Base-by-base conservation (phyloP, 2,888 invertebrate genomes). In the Cantharis lateralis region DNA sequence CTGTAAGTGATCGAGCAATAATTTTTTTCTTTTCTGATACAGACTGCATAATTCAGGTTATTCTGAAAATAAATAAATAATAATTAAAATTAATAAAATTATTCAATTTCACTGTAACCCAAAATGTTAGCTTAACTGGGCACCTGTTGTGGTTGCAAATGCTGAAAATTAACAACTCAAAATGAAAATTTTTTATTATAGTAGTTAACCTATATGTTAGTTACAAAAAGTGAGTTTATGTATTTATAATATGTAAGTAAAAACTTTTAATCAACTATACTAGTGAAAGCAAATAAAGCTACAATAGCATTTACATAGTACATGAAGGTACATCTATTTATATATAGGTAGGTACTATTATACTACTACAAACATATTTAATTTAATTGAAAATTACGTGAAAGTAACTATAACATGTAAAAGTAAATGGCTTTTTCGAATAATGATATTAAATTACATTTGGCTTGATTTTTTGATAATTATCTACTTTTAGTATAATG, bases 31-130 rank as follows among this genome's bases (percentile, higher is more conserved):
- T 93, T 91, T 82, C 90, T 87, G 79, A 95, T 91, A 84, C 95
- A 95, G 80, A 94, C 93, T 0, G 92, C 94, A 85, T 95, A 95
- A 85, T 95, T 95, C 3, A 95, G 86, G 86, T 95, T 94, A 84
- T 94, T 95, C 95, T 95, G 86, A 28, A 91, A 91, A 80, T n/a
- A 20, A 11, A 66, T 13, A 64, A 15, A 64, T 11, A 11, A 13
- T 15, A 13, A 13, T 32, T 32, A 32, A n/a, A n/a, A n/a, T n/a
- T n/a, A n/a, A n/a, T 13, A 13, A 28, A 28, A 28, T 11, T 28
- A 28, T 28, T 28, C 11, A 11, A 13, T 32, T 32, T 11, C 2
- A 11, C 4, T 11, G 4, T 13, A 32, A 32, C 13, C 13, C 13
- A 13, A n/a, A 13, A 32, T 13, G 10, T 4, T 32, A 32, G 4